phyloP scores from a whole-genome alignment of 2,888 invertebrate genomes.

The Boloria selene region DNA sequence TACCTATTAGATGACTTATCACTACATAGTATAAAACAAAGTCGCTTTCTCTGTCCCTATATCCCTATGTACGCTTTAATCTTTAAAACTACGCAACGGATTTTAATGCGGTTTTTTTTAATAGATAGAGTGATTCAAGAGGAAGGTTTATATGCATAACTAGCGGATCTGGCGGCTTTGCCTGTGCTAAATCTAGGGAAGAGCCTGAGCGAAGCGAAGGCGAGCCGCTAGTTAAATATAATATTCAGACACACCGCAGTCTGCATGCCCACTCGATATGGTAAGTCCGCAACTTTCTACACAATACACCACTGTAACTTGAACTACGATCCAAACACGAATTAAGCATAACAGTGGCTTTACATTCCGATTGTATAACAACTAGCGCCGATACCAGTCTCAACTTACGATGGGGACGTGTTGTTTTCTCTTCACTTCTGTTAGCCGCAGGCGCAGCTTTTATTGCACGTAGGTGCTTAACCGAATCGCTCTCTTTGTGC shows the following conservation, averaged over 20 bases:
- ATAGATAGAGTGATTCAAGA: no score
- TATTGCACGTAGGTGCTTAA: slow-evolving; percentile 60
- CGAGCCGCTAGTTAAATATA: no score
- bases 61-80: no score
- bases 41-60: no score
- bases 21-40: no score
- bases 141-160: no score
- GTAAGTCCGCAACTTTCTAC: slow-evolving; percentile 69
- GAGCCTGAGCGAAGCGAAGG: no score
- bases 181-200: no score
- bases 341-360: slow-evolving; percentile 34
- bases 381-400: slow-evolving; percentile 47
- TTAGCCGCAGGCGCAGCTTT: slow-evolving; percentile 61
- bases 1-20: slow-evolving; percentile 31
- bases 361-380: slow-evolving; percentile 18
- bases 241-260: slow-evolving; percentile 42
- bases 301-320: slow-evolving; percentile 50
- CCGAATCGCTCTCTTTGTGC: slow-evolving; percentile 53
- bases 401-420: slow-evolving; percentile 48
- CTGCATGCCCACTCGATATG: slow-evolving; percentile 62
- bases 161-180: no score
- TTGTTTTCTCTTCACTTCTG: slow-evolving; percentile 69
- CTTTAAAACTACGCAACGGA: no score
- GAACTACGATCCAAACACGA: slow-evolving; percentile 45
- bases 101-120: no score